Percentiles rank a stretch among this genome's conserved stretches.
phyloP scores from a whole-genome alignment of 1,140 invertebrate species.

The Megathymus violae region DNA sequence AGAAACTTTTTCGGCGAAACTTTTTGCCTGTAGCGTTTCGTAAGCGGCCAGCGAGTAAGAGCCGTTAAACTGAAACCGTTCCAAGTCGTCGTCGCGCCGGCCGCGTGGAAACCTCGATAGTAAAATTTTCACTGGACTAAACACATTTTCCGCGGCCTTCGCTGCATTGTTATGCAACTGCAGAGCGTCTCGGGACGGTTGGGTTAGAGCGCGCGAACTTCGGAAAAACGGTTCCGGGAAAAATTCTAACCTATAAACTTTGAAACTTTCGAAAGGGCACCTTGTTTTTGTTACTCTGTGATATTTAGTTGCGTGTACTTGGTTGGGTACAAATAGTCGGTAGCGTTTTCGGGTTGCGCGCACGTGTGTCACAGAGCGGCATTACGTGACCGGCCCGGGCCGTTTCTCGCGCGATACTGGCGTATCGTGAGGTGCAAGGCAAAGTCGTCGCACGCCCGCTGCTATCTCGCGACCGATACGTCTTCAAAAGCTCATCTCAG shows the following conservation, averaged over 20 bases:
- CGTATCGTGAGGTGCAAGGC: conserved; percentile 26
- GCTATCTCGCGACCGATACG: conserved; percentile 57
- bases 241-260: conserved; percentile 63
- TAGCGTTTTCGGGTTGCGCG: conserved; percentile 52
- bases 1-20: conserved; percentile 59
- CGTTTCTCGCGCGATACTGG: conserved; percentile 67
- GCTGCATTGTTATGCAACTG: conserved; percentile 76
- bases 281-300: conserved; percentile 55
- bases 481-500: conserved; percentile 52
- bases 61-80: conserved; percentile 55
- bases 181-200: conserved; percentile 49
- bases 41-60: conserved; percentile 43
- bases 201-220: conserved; percentile 50
- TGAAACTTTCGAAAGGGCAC: conserved; percentile 36
- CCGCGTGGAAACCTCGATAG: conserved; percentile 52
- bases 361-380: conserved; percentile 40
- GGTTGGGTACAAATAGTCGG: conserved; percentile 46
- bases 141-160: conserved; percentile 67
- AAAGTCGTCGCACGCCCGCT: conserved; percentile 32
- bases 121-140: conserved; percentile 60
- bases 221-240: conserved; percentile 53
- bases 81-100: conserved; percentile 49
- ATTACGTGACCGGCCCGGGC: conserved; percentile 53
- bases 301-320: conserved; percentile 54
- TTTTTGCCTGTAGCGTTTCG: conserved; percentile 58